phyloP scores from a whole-genome alignment of 2,113 vertebrate genomes.

The Macrotus californicus region DNA sequence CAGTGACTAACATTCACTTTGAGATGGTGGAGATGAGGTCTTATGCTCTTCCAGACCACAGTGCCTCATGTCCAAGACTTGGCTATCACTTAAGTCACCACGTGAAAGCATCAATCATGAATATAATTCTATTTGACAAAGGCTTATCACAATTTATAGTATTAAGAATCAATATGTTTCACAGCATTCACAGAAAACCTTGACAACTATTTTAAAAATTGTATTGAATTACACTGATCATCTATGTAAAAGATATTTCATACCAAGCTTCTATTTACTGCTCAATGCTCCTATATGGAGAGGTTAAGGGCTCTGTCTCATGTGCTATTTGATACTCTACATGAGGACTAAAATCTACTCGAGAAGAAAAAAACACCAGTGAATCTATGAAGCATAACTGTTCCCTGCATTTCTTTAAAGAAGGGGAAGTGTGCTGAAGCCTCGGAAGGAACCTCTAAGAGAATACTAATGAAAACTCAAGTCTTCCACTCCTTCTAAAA shows the following conservation, averaged over 20 bases:
- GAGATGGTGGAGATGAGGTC: neutral
- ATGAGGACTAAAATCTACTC: neutral
- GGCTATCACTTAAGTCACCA: neutral
- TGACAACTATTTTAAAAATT: neutral
- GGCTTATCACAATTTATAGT: neutral
- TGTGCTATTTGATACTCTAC: neutral
- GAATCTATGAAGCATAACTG: neutral
- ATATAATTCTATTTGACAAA: neutral
- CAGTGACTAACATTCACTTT: neutral
- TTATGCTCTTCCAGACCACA: neutral
- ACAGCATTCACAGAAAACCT: neutral
- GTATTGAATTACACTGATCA: neutral
- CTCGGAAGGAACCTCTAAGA: neutral
- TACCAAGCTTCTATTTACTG: conserved; percentile 4
- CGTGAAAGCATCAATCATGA: neutral
- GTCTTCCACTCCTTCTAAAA: neutral
- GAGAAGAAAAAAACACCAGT: neutral
- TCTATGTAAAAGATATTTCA: neutral
- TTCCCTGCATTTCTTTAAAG: neutral
- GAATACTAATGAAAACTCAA: neutral
- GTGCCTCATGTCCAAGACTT: neutral
- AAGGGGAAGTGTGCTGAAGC: neutral
- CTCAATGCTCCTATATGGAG: neutral
- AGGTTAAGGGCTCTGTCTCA: conserved; percentile 11
- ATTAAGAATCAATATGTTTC: neutral